A percentile compares a stretch with the other conserved stretches of the same genome.
These are phyloP conservation scores for Limnephilus rhombicus DNA, from an alignment of 2,888 invertebrate species.

Conservation along the genomic window DNA sequence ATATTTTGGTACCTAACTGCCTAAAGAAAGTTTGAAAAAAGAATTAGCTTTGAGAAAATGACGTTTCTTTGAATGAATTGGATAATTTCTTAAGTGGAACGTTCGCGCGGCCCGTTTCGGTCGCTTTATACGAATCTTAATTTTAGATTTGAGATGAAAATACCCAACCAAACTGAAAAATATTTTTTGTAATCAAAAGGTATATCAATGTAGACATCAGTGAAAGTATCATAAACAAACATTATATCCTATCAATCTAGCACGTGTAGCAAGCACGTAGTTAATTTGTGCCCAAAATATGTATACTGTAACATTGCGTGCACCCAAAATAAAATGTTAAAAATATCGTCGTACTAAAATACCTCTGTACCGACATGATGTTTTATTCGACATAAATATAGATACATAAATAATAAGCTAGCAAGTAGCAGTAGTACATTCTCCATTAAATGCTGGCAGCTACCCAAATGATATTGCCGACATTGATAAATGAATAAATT, in stretches of 20 bases:
- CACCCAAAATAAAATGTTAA: neutral
- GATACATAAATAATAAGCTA: neutral
- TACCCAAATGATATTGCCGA: neutral
- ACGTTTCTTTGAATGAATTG: too few species aligned
- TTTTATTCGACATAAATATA: neutral
- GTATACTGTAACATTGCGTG: neutral
- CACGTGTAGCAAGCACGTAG: neutral
- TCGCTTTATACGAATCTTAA: too few species aligned
- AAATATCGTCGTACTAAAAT: neutral
- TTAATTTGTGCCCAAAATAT: neutral
- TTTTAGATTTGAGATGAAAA: too few species aligned
- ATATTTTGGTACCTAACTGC: too few species aligned
- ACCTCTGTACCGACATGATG: neutral
- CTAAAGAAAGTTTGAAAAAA: too few species aligned
- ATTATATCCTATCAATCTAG: neutral
- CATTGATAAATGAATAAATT: neutral
- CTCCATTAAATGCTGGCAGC: neutral
- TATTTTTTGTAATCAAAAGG: too few species aligned
- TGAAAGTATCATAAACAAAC: too few species aligned
- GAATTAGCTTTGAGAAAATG: too few species aligned
- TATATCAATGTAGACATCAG: too few species aligned
- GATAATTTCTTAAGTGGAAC: too few species aligned
- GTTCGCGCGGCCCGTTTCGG: too few species aligned
- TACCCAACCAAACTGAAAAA: too few species aligned
- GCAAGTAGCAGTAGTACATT: neutral